A percentile compares a stretch with the other conserved stretches of the same genome.
phyloP scores from a whole-genome alignment of 2,888 invertebrate species.

The Adela reaumurella region DNA sequence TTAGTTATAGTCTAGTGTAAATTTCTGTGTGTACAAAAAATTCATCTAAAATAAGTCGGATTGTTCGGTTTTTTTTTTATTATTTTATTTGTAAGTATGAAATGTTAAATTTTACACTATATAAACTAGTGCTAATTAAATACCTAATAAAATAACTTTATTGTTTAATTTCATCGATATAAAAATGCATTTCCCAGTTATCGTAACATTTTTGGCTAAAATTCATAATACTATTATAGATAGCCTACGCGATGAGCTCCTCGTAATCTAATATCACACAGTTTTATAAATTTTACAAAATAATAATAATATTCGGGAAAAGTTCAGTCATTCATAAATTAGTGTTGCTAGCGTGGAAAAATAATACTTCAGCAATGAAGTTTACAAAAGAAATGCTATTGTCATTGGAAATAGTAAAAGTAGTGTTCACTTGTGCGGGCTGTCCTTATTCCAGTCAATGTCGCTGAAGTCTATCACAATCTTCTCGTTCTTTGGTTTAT shows the following conservation, averaged over 20 bases:
- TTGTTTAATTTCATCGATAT: not conserved
- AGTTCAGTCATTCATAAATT: too few relatives aligned
- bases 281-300: too few relatives aligned
- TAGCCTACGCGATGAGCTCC: too few relatives aligned
- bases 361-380: slow-evolving; percentile 1
- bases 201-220: too few relatives aligned
- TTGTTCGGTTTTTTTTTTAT: not conserved
- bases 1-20: not conserved
- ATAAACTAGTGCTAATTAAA: not conserved
- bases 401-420: too few relatives aligned
- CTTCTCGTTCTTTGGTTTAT: slow-evolving; percentile 55
- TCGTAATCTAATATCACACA: too few relatives aligned
- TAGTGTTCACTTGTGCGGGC: slow-evolving; percentile 15
- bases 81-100: not conserved
- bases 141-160: not conserved
- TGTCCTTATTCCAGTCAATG: slow-evolving; percentile 51
- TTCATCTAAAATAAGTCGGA: not conserved
- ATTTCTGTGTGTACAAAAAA: not conserved
- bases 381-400: not conserved
- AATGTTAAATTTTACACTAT: not conserved
- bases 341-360: too few relatives aligned
- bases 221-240: too few relatives aligned
- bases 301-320: too few relatives aligned
- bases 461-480: slow-evolving; percentile 68
- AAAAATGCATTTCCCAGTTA: not conserved